Evolutionary conservation across 2,113 vertebrate genomes (phyloP).

Genomic region (Aptenodytes patagonicus): DNA sequence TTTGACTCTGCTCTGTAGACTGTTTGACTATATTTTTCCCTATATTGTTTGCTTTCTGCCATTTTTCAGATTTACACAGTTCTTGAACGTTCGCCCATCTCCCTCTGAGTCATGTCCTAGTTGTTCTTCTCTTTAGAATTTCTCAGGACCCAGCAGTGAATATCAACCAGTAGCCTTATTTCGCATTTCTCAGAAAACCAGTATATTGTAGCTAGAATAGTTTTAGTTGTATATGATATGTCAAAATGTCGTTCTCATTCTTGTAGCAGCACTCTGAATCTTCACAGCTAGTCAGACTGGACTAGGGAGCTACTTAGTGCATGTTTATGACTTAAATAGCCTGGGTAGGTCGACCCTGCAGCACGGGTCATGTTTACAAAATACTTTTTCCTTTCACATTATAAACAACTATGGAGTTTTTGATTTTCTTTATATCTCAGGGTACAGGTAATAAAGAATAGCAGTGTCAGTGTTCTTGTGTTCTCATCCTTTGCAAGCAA

Average conservation of each 20-base stretch:
- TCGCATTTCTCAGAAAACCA: not conserved
- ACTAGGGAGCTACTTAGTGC: not conserved
- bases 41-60: not conserved
- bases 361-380: not conserved
- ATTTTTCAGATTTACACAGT: not conserved
- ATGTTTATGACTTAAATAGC: not conserved
- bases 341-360: not conserved
- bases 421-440: not conserved
- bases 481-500: not conserved
- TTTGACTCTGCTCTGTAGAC: not conserved
- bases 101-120: not conserved
- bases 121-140: not conserved
- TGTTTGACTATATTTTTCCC: not conserved
- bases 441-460: not conserved
- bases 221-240: not conserved
- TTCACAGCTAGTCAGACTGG: not conserved
- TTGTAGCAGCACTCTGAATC: not conserved
- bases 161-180: not conserved
- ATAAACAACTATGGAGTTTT: not conserved
- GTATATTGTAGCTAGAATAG: not conserved
- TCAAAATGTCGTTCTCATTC: not conserved
- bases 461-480: not conserved
- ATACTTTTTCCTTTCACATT: not conserved
- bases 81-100: not conserved
- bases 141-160: not conserved